Evolutionary conservation across 2,888 invertebrate species (phyloP).

Genomic region (Mactromeris polynyma): DNA sequence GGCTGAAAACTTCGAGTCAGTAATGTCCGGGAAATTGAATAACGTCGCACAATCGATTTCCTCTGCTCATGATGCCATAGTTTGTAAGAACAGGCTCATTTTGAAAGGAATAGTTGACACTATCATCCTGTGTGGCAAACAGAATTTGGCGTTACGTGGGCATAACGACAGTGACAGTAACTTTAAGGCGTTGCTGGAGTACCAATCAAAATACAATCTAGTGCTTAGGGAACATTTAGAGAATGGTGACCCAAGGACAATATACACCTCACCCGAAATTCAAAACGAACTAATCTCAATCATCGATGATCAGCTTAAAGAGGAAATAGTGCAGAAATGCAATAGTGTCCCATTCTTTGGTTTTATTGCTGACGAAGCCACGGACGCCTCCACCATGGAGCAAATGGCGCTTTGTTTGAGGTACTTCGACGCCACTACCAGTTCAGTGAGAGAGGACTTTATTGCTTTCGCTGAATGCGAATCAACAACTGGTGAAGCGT

Average conservation of each 20-base stretch:
- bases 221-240: background rate
- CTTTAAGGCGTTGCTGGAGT: slow-evolving; percentile 32
- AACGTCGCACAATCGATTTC: slow-evolving; percentile 4
- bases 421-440: background rate
- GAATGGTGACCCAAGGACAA: slow-evolving; percentile 7
- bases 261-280: slow-evolving; percentile 17
- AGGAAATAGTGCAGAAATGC: slow-evolving; percentile 18
- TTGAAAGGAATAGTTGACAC: slow-evolving; percentile 34
- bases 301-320: slow-evolving; percentile 6
- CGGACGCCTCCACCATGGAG: slow-evolving; percentile 46
- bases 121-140: slow-evolving; percentile 45
- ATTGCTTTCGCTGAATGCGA: slow-evolving; percentile 46
- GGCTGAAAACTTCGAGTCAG: slow-evolving; percentile 23
- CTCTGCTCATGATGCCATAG: background rate
- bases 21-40: slow-evolving; percentile 23
- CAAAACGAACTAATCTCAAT: slow-evolving; percentile 42
- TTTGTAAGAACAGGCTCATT: slow-evolving; percentile 12
- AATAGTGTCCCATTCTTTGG: slow-evolving; percentile 32
- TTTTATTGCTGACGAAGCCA: slow-evolving; percentile 46
- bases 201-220: slow-evolving; percentile 20
- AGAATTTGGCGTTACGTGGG: slow-evolving; percentile 42
- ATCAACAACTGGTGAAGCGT: slow-evolving; percentile 41
- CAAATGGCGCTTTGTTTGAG: slow-evolving; percentile 43
- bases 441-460: slow-evolving; percentile 43
- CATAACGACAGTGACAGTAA: slow-evolving; percentile 29